Base-by-base conservation (phyloP, 1,140 invertebrate species). In the Cydia amplana region DNA sequence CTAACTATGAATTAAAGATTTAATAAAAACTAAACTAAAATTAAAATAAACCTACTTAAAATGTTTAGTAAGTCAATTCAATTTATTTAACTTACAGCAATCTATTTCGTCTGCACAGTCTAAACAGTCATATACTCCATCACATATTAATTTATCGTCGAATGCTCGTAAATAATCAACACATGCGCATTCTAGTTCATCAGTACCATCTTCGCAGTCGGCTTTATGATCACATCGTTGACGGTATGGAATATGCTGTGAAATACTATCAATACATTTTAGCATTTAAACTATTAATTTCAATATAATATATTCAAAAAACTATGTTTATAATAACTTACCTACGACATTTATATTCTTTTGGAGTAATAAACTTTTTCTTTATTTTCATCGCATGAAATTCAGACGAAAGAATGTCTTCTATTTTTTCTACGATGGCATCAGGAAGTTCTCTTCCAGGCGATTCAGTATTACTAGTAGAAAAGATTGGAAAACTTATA, bases 121-220 rank as follows among this genome's bases (percentile, higher is more conserved):
- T 25, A 90, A 86, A 83, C 97, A 98, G 84, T 98, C 96, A 3
- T 94, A 85, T 73, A 95, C 93, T n/a, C 96, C 96, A 93, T 98
- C 95, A 83, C 97, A 98, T 77, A 98, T 93, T 0, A 95, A 91
- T 5, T 89, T 86, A 14, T 93, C 90, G 80, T 94, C 85, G 10
- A 87, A 81, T n/a, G 87, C 85, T 46, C 80, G 80, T 1, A 97
- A 88, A 85, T 94, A 95, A 81, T 97, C 96, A 64, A 88, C 93
- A 86, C 97, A 98, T 0, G 92, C 94, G 82, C 97, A 98, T 78
- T 94, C 88, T 1, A 92, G 78, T 92, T 98, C 97, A 88, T 98
- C 97, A 0, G 95, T 96, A 16, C 95, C 95, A 89, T 98, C 97
- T 85, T 97, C 95, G 88, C 97, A 98, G 83, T 98, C 96, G 18